phyloP scores from a whole-genome alignment of 2,113 vertebrate genomes.

The Mormyrus lacerda region DNA sequence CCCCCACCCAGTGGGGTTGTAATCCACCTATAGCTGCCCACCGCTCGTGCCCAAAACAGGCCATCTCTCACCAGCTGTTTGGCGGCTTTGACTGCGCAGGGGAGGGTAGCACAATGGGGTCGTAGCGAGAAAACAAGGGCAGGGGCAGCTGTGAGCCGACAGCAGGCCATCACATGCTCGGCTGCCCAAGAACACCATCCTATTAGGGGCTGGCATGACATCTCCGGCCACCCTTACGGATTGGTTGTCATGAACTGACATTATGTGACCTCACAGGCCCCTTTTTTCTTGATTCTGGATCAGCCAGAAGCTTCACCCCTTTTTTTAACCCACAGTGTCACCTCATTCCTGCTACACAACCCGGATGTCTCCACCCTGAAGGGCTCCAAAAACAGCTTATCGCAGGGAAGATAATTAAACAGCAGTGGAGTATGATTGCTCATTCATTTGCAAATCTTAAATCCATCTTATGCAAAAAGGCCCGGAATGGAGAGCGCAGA shows the following conservation, averaged over 20 bases:
- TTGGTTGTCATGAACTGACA: background rate
- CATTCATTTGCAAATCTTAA: slow-evolving; percentile 23
- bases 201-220: background rate
- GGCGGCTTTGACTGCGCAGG: background rate
- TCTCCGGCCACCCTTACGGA: background rate
- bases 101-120: background rate
- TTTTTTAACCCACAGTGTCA: background rate
- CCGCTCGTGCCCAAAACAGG: background rate
- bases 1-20: background rate
- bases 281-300: background rate
- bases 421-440: slow-evolving; percentile 22
- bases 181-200: background rate
- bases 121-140: background rate
- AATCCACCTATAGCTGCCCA: background rate
- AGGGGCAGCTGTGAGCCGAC: background rate
- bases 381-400: background rate
- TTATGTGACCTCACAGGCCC: background rate
- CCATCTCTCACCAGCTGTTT: background rate
- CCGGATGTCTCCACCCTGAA: background rate
- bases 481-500: slow-evolving; percentile 18
- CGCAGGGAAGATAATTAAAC: slow-evolving; percentile 4
- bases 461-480: slow-evolving; percentile 25
- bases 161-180: background rate
- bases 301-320: background rate
- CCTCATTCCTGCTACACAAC: background rate